Evolutionary conservation across 30 jellyfish, hydroid and myxozoan species (phyloP), one percentile per base, ranked within the genome.

Genomic region (Chrysaora quinquecirrha): DNA sequence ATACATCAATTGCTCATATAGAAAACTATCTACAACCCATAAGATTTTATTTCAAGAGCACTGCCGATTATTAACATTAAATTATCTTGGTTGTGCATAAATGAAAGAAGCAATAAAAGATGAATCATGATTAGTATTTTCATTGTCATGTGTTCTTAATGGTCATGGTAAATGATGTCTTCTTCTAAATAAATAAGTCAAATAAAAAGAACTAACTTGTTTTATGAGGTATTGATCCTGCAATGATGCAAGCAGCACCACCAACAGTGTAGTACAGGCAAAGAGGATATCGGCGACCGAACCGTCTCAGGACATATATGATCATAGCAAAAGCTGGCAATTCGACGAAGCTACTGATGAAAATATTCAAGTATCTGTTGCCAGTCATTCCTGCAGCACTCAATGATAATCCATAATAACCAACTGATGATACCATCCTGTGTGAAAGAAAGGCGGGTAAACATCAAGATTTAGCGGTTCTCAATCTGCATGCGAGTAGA

Each of bases 381-480:
- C 97, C 97, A 48, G 96, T 93, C 1, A 90, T 61, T 1, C 84
- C 87, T 0, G 96, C 68, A 31, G 96, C 93, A 76, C 73, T 77
- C 25, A 90, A 61, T 1, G 96, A 83, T n/a, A 90, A 30, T 7
- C 97, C 97, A 64, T 90, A 90, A 56, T 90, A 90, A 1, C 97
- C 96, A 62, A 90, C 82, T 1, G 97, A 90, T 30, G 94, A 56
- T 4, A 94, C 95, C 90, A 90, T 70, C 97, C 97, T 90, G 75
- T 11, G 1, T 22, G 34, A 60, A 60, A n/a, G 20, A 28, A n/a
- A n/a, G n/a, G n/a, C n/a, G n/a, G n/a, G n/a, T n/a, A n/a, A n/a
- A n/a, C n/a, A n/a, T n/a, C n/a, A n/a, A n/a, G n/a, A n/a, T n/a
- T n/a, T n/a, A n/a, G n/a, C n/a, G n/a, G n/a, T n/a, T n/a, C n/a